phyloP scores from a whole-genome alignment of 2,888 invertebrate genomes.

The Leptinotarsa rubiginosa region DNA sequence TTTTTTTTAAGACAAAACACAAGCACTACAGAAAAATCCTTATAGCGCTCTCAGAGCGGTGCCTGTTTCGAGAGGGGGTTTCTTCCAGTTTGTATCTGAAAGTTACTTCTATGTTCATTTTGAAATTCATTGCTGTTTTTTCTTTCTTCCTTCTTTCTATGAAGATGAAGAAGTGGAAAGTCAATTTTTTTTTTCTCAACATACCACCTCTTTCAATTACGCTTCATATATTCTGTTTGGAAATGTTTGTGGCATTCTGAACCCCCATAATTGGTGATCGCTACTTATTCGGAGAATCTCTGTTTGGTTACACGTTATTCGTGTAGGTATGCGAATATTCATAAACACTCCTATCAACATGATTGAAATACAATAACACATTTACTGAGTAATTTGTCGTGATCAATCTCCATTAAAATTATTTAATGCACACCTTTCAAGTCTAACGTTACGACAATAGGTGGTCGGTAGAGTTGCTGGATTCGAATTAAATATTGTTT shows the following conservation, averaged over 20 bases:
- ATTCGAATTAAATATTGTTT: constrained; percentile 10
- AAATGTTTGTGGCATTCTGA: neutral
- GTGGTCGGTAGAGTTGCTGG: constrained; percentile 21
- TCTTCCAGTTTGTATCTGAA: too few relatives aligned
- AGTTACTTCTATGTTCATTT: too few relatives aligned
- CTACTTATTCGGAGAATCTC: constrained; percentile 9
- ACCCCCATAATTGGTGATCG: neutral
- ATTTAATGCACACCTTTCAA: constrained; percentile 15
- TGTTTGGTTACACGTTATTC: neutral
- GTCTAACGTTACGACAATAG: constrained; percentile 19
- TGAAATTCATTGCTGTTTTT: too few relatives aligned
- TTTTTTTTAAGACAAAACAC: too few relatives aligned
- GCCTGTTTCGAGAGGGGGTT: too few relatives aligned
- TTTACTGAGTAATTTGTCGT: constrained; percentile 12
- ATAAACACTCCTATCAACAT: constrained; percentile 12
- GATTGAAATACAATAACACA: constrained; percentile 19
- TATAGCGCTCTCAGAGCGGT: too few relatives aligned
- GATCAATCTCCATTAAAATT: constrained; percentile 24
- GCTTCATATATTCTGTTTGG: too few relatives aligned
- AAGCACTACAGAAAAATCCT: too few relatives aligned
- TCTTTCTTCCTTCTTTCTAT: too few relatives aligned
- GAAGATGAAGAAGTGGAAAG: too few relatives aligned
- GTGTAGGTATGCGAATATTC: constrained; percentile 9
- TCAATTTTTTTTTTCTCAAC: too few relatives aligned
- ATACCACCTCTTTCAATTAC: too few relatives aligned